Evolutionary conservation across 2,797 vertebrate genomes (phyloP).

Genomic region (Lindbergichthys nudifrons): DNA sequence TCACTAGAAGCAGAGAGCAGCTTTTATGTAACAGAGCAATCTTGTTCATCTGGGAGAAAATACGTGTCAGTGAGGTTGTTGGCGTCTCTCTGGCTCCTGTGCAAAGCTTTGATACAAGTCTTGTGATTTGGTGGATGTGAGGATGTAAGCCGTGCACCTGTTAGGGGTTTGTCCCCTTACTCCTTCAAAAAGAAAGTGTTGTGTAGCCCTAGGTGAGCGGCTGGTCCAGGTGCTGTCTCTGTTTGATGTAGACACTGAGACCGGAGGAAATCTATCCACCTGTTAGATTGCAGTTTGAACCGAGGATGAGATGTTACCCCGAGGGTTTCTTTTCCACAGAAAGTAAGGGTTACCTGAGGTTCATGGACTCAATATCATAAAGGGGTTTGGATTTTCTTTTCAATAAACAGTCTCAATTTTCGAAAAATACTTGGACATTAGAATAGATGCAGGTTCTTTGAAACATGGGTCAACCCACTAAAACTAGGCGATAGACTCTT

Average conservation of each 20-base stretch:
- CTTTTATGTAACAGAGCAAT: constrained; percentile 14
- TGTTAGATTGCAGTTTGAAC: constrained; percentile 27
- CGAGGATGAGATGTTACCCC: constrained; percentile 1
- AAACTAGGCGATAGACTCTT: no score
- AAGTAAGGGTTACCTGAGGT: constrained; percentile 10
- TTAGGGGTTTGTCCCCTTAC: constrained; percentile 36
- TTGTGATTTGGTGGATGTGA: constrained; percentile 42
- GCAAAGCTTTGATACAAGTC: constrained; percentile 53
- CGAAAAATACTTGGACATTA: not conserved
- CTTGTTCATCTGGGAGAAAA: constrained; percentile 27
- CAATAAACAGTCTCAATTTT: not conserved
- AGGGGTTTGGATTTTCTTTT: not conserved
- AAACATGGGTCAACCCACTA: not conserved
- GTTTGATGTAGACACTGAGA: constrained; percentile 64
- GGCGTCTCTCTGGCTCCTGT: constrained; percentile 18
- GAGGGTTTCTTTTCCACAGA: constrained; percentile 2
- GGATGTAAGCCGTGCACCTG: constrained; percentile 60
- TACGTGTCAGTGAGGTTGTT: constrained; percentile 29
- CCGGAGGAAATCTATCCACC: constrained; percentile 65
- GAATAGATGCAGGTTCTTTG: not conserved
- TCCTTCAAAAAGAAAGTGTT: constrained; percentile 50
- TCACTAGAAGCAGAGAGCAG: constrained; percentile 14
- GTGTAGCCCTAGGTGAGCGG: constrained; percentile 58
- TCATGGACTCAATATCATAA: constrained; percentile 5
- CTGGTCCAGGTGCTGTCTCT: constrained; percentile 56